A percentile compares a stretch with the other conserved stretches of the same genome.
These are phyloP conservation scores for Lycocorax pyrrhopterus DNA, from an alignment of 2,113 vertebrate genomes.

Conservation along the genomic window DNA sequence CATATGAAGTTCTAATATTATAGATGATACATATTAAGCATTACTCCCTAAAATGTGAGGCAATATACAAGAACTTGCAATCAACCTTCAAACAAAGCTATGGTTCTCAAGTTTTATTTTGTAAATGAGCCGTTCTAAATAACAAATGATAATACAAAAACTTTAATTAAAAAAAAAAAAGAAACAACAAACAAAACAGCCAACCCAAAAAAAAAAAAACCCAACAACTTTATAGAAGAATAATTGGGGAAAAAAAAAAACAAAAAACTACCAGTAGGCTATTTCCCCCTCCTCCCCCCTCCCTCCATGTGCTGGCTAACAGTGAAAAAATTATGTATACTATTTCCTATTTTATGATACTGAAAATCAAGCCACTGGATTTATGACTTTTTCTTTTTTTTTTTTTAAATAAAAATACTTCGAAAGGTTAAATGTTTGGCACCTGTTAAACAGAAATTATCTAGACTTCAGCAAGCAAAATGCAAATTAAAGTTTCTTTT, in stretches of 20 bases:
- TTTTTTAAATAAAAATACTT: not conserved
- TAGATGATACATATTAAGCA: slow-evolving; percentile 35
- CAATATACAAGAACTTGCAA: slow-evolving; percentile 36
- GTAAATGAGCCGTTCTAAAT: not conserved
- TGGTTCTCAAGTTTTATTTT: not conserved
- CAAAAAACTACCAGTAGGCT: not conserved
- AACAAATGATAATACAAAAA: not conserved
- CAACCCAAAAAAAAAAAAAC: not conserved
- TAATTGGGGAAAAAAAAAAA: not conserved
- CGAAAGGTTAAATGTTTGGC: not conserved
- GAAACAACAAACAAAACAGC: not conserved
- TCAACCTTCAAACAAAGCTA: not conserved
- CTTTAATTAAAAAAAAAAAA: not conserved
- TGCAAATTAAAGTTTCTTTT: slow-evolving; percentile 3
- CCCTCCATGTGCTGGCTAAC: not conserved
- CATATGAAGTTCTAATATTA: slow-evolving; percentile 13
- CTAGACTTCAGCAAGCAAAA: slow-evolving; percentile 19
- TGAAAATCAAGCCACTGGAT: not conserved
- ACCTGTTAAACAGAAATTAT: not conserved
- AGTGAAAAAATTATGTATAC: not conserved
- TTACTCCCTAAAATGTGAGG: slow-evolving; percentile 30
- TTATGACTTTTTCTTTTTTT: not conserved
- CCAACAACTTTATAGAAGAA: not conserved
- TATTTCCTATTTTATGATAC: not conserved
- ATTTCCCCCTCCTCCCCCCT: not conserved